Conservation (phyloP, 2,113 vertebrate species). For the Cinclus mexicanus region DNA sequence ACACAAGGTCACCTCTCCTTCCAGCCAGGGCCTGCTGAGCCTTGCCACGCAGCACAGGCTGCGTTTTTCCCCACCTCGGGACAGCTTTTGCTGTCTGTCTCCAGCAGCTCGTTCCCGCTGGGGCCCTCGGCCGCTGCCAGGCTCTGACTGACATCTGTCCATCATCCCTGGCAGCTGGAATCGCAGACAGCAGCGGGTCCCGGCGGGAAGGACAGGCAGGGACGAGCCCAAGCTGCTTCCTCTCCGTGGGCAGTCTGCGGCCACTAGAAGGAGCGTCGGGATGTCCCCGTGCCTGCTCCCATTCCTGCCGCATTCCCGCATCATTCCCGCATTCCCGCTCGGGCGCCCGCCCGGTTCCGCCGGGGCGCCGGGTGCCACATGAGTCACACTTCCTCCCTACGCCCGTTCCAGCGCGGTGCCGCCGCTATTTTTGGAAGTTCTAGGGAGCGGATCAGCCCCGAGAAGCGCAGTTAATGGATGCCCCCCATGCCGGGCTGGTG, state of each 20-base stretch:
- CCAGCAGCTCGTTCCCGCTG: rapidly evolving
- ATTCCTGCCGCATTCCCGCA: not conserved
- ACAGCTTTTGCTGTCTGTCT: not conserved
- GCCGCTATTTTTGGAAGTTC: conserved; percentile 15
- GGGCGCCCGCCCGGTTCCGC: not conserved
- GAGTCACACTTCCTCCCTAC: conserved; percentile 22
- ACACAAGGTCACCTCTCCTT: not conserved
- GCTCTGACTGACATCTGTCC: not conserved
- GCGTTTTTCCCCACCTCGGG: not conserved
- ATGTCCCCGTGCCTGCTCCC: not conserved
- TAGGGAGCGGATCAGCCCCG: not conserved
- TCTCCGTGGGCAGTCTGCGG: not conserved
- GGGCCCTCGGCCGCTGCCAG: not conserved
- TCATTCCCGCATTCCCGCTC: not conserved
- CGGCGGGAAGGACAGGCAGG: not conserved
- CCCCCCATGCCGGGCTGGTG: not conserved
- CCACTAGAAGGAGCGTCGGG: not conserved
- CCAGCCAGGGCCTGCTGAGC: not conserved
- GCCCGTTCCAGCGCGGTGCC: not conserved
- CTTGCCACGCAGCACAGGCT: not conserved
- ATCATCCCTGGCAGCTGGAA: not conserved
- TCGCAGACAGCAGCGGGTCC: rapidly evolving
- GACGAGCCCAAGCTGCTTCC: not conserved
- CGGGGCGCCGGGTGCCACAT: not conserved
- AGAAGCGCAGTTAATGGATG: not conserved